Base-by-base conservation (phyloP, 2,888 invertebrate species). In the Diaperis boleti region DNA sequence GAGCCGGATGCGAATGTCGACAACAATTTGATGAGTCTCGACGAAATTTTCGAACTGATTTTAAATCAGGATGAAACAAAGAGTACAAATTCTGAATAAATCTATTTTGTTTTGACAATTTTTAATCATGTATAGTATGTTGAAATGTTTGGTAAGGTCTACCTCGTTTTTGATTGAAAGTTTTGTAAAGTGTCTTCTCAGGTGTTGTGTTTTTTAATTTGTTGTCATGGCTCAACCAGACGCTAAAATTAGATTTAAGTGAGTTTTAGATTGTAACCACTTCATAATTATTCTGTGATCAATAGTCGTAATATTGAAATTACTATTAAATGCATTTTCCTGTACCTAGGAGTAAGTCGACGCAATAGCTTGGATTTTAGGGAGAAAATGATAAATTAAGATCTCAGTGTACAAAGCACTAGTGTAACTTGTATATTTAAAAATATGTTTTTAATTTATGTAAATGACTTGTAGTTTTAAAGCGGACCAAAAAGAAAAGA, bases 1-100 rank as follows among this genome's bases (percentile, higher is more conserved):
- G n/a, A 8, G 13, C n/a, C 6, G 5, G 22, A 33, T 1, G 14
- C 11, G 1, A 41, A 17, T 7, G 8, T 3, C 14, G 57, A 47
- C 1, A 8, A 35, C 3, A 57, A 35, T 37, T 8, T 45, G 26
- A 57, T 57, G 45, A 57, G 45, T 37, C 11, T 57, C n/a, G 57
- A 57, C 26, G 57, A 57, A 45, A 57, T 57, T 20, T 47, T 57
- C 15, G 57, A 57, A 11, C 15, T 57, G 13, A 57, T 57, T 57
- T 37, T 57, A 11, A 45, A 26, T 37, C 57, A 57, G 37, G 57
- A 57, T 5, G 57, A 41, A 17, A 8, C 10, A 8, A 45, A 45
- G 15, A 26, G 11, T 26, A 26, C 29, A 6, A 35, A 18, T 26
- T 26, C 26, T 5, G n/a, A n/a, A n/a, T n/a, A 26, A 26, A 26